Evolutionary conservation across 2,797 vertebrate genomes (phyloP), one percentile per base, ranked within the genome.

Genomic region (Heliangelus exortis): DNA sequence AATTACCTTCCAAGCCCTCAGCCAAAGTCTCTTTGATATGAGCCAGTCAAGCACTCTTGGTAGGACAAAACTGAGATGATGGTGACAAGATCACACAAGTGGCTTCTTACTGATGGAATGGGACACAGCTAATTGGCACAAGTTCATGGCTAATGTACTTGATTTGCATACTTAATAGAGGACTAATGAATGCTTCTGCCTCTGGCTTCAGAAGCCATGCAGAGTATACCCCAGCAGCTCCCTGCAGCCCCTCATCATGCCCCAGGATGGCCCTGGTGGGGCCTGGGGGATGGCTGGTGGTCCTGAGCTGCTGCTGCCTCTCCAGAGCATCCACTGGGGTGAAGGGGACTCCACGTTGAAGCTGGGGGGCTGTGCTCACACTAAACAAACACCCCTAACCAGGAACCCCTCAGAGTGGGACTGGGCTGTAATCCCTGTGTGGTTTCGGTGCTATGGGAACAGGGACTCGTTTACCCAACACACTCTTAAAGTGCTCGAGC

Each of bases 401-500:
- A 41, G 39, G 39, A 41, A 41, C 39, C 39, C 39, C 39, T 41
- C 13, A 13, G 39, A 41, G 39, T 41, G 39, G 39, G 39, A 41
- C 39, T 41, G 39, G 12, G 39, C 39, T 41, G 12, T 41, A 77
- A 89, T 36, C 55, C 45, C 75, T 54, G 43, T 8, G 54, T 83
- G 83, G 88, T 92, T 93, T 85, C 61, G 94, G 79, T 95, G 84
- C 94, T 92, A 92, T 80, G 92, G 97, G 51, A 95, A 98, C 96
- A 53, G 63, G 87, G 77, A 33, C 41, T 54, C 72, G 12, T 97
- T 96, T 97, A 97, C 94, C 79, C 94, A 96, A 96, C 83, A 69
- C 10, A 93, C 81, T 77, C 80, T 28, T 65, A 48, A 90, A 95
- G 84, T 7, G 67, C 94, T 69, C 19, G 76, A 90, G 57, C 62